Evolutionary conservation across 1,140 invertebrate species (phyloP), one percentile per base, ranked within the genome.

Genomic region (Zaprionus kolodkinae): DNA sequence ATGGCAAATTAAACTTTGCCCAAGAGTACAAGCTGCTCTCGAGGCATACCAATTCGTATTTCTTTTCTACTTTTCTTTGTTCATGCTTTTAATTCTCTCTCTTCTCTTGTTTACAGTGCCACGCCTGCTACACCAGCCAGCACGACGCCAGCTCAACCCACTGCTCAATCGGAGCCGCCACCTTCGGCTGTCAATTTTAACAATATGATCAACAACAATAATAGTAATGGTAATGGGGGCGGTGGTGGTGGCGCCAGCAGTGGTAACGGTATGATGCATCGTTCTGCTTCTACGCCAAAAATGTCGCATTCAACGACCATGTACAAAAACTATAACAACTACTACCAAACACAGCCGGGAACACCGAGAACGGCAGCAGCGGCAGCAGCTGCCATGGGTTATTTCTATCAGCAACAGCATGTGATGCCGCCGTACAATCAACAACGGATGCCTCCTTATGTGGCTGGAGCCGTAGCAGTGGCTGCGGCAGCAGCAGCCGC

Each of bases 261-360:
- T 17, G 61, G 61, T 17, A 17, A 30, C 12, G 36, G 13, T 17
- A 10, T 35, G 10, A 84, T 88, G 88, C 88, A 87, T 59, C 88
- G 80, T 43, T 87, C 78, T 21, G 84, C 60, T 17, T 91, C 79
- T 66, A 80, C 84, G 10, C 88, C 83, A 13, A 91, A 91, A 60
- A 88, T 91, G 83, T 78, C 85, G 55, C 87, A 76, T 70, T 71
- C 76, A 43, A 21, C 74, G 54, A 55, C 66, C 13, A 76, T 87
- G 48, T 91, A 84, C 30, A 89, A 76, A 45, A 86, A 81, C 50
- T 90, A 85, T 45, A 89, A 89, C 43, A 81, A 71, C 61, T 88
- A 88, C 45, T 88, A 81, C 65, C 85, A 67, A 52, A 57, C 71
- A 27, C 69, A 72, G 56, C 76, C 81, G 33, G 40, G n/a, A n/a